Conservation (phyloP, 2,113 vertebrate genomes). For the Halichoeres trimaculatus region DNA sequence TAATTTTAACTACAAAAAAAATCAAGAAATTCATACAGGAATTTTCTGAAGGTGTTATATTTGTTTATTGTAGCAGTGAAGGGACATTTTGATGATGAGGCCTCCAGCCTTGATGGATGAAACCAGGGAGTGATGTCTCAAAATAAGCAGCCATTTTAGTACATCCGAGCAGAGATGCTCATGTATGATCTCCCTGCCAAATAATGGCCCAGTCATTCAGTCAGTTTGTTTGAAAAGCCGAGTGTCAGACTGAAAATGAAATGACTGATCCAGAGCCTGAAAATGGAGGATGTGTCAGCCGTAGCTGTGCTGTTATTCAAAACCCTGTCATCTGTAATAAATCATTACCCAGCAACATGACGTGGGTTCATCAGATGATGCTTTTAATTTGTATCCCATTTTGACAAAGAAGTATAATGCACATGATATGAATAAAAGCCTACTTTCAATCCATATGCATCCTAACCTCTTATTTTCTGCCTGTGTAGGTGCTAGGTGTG, state of each 20-base stretch:
- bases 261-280: slow-evolving; percentile 10
- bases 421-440: too few species aligned
- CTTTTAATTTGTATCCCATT: too few species aligned
- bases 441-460: not conserved
- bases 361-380: not conserved
- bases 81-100: slow-evolving; percentile 30
- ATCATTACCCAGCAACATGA: not conserved
- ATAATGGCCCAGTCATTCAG: slow-evolving; percentile 34
- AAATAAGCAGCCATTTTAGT: slow-evolving; percentile 74
- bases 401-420: too few species aligned
- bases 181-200: slow-evolving; percentile 41
- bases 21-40: not conserved
- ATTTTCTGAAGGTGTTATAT: not conserved
- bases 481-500: slow-evolving; percentile 68
- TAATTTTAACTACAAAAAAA: not conserved
- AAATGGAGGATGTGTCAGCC: slow-evolving; percentile 22
- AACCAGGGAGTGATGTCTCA: slow-evolving; percentile 34
- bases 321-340: not conserved
- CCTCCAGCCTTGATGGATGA: slow-evolving; percentile 27
- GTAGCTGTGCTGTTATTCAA: slow-evolving; percentile 3
- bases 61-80: not conserved
- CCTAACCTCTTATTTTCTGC: slow-evolving; percentile 8
- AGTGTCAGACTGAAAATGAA: slow-evolving; percentile 7
- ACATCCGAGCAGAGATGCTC: slow-evolving; percentile 47
- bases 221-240: slow-evolving; percentile 18